Conservation (phyloP, 2,888 invertebrate species). For the Baronia brevicornis region DNA sequence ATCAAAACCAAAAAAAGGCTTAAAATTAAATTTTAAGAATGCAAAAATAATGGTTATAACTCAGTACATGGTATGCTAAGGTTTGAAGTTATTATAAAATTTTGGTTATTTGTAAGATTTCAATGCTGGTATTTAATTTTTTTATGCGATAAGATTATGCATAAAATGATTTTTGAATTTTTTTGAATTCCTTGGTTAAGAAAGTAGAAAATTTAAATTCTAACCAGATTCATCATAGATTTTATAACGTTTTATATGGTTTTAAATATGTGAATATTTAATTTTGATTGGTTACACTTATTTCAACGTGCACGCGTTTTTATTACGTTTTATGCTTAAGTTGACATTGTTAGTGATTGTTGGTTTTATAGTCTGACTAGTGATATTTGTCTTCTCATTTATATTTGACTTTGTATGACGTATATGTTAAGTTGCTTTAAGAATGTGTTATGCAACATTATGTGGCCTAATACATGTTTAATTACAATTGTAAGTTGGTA, state of each 20-base stretch:
- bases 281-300: too few relatives aligned
- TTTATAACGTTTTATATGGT: too few relatives aligned
- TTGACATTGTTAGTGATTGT: conserved; percentile 58
- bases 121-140: too few relatives aligned
- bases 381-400: conserved; percentile 42
- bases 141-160: too few relatives aligned
- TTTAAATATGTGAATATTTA: too few relatives aligned
- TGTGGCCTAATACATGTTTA: too few relatives aligned
- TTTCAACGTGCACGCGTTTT: conserved; percentile 53
- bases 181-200: too few relatives aligned
- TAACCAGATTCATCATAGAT: too few relatives aligned
- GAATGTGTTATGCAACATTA: conserved; percentile 3
- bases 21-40: too few relatives aligned
- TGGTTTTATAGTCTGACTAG: conserved; percentile 57
- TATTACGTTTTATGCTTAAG: conserved; percentile 43
- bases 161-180: not conserved
- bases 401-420: conserved; percentile 25
- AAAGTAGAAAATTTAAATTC: too few relatives aligned
- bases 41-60: not conserved
- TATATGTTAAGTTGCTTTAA: conserved; percentile 9
- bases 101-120: not conserved
- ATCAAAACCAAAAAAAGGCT: too few relatives aligned
- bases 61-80: not conserved
- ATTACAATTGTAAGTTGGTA: too few relatives aligned
- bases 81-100: conserved; percentile 1